A percentile compares a stretch with the other conserved stretches of the same genome.
Evolutionary conservation across 2,113 vertebrate species (phyloP).

Genomic region (Daubentonia madagascariensis): DNA sequence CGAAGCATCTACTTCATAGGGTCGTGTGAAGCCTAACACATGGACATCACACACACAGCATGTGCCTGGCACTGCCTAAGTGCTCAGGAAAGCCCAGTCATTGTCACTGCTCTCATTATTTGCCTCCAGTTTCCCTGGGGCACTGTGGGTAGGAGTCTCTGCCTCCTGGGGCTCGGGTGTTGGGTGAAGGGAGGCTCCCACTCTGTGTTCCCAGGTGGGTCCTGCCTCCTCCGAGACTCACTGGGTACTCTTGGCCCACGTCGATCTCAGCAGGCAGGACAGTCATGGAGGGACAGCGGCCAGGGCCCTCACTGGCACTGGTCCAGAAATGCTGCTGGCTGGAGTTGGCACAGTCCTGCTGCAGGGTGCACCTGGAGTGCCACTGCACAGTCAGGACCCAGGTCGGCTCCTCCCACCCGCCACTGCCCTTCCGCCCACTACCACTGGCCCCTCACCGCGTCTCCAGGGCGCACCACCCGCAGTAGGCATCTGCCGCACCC

Average conservation of each 20-base stretch:
- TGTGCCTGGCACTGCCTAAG: neutral
- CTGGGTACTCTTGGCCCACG: conserved; percentile 86
- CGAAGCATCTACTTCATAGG: neutral
- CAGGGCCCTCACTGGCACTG: conserved; percentile 85
- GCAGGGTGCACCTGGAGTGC: conserved; percentile 88
- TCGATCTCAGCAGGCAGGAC: conserved; percentile 92
- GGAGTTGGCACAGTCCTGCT: conserved; percentile 88
- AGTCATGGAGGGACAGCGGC: conserved; percentile 93
- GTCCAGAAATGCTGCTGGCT: conserved; percentile 89
- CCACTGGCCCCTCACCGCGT: conserved; percentile 86
- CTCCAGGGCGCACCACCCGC: conserved; percentile 97
- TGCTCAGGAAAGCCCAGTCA: neutral
- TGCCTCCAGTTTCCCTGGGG: neutral
- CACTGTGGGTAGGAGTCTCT: fast-evolving
- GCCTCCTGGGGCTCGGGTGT: neutral
- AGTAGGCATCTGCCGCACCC: conserved; percentile 90
- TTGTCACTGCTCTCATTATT: neutral
- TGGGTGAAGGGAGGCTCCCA: neutral
- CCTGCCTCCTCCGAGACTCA: conserved; percentile 62
- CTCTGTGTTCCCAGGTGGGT: fast-evolving
- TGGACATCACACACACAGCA: fast-evolving
- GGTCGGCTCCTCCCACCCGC: fast-evolving
- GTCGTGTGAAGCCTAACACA: neutral
- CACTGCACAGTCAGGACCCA: neutral
- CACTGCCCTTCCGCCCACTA: fast-evolving